phyloP scores from a whole-genome alignment of 1,140 invertebrate genomes.

The Drosophila teissieri region DNA sequence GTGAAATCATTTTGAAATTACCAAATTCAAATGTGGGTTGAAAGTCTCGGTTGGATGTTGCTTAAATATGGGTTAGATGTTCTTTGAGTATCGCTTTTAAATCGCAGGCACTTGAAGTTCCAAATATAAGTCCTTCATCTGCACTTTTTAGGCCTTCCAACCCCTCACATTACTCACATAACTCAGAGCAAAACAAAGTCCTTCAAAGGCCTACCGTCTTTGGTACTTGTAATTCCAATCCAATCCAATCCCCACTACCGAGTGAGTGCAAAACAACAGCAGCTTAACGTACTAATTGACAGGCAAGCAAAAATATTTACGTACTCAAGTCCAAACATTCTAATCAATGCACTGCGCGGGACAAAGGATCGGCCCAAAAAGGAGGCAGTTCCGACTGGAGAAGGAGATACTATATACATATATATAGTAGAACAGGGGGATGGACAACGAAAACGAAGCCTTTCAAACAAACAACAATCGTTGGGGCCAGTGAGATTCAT shows the following conservation, averaged over 20 bases:
- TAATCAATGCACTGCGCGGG: conserved; percentile 73
- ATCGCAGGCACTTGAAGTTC: too few species aligned
- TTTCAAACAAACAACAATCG: conserved; percentile 78
- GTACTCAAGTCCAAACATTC: conserved; percentile 82
- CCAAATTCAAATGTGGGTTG: neutral
- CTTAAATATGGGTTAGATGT: too few species aligned
- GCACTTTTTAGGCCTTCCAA: neutral
- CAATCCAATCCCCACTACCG: neutral
- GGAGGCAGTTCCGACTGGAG: too few species aligned
- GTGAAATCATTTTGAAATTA: conserved; percentile 21
- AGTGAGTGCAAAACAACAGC: conserved; percentile 22
- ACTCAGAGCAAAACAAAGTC: neutral
- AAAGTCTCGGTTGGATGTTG: neutral
- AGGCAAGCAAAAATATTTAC: conserved; percentile 83
- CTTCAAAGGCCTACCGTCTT: conserved; percentile 23
- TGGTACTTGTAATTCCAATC: conserved; percentile 23
- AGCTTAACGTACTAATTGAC: conserved; percentile 80
- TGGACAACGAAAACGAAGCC: conserved; percentile 46
- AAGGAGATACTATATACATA: conserved; percentile 2
- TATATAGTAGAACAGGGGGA: conserved; percentile 5
- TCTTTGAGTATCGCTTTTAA: too few species aligned
- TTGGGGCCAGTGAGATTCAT: conserved; percentile 64
- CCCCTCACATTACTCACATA: too few species aligned
- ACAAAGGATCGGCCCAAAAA: conserved; percentile 31
- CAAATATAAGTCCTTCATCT: neutral